A percentile compares a stretch with the other conserved stretches of the same genome.
Evolutionary conservation across 2,113 vertebrate genomes (phyloP).

Genomic region (Tragelaphus scriptus): DNA sequence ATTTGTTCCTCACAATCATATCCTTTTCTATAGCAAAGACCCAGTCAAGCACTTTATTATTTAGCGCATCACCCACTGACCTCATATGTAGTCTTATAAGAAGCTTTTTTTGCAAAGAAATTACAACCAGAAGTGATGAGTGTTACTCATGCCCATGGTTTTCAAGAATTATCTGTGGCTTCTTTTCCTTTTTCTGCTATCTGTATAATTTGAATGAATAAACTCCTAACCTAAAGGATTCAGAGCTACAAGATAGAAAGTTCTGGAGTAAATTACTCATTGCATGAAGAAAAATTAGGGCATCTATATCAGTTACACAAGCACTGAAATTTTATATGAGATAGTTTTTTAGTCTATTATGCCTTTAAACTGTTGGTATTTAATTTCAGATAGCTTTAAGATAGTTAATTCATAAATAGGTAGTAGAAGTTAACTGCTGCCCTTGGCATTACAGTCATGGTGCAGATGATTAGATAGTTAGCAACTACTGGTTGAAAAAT

Average conservation of each 20-base stretch:
- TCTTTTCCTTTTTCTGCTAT: background rate
- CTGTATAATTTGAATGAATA: background rate
- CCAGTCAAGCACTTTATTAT: background rate
- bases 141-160: background rate
- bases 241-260: background rate
- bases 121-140: background rate
- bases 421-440: background rate
- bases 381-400: background rate
- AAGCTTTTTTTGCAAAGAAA: background rate
- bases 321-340: background rate
- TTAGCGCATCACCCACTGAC: accelerated
- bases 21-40: background rate
- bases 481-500: background rate
- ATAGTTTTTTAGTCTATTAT: background rate
- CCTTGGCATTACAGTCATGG: background rate
- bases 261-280: background rate
- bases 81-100: background rate
- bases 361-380: background rate
- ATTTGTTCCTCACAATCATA: background rate
- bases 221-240: background rate
- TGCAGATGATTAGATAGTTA: background rate
- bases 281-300: background rate
- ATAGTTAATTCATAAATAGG: background rate
- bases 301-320: background rate
- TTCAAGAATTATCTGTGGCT: background rate